Conservation (phyloP, 2,888 invertebrate genomes). For the Strigamia crassipes region DNA sequence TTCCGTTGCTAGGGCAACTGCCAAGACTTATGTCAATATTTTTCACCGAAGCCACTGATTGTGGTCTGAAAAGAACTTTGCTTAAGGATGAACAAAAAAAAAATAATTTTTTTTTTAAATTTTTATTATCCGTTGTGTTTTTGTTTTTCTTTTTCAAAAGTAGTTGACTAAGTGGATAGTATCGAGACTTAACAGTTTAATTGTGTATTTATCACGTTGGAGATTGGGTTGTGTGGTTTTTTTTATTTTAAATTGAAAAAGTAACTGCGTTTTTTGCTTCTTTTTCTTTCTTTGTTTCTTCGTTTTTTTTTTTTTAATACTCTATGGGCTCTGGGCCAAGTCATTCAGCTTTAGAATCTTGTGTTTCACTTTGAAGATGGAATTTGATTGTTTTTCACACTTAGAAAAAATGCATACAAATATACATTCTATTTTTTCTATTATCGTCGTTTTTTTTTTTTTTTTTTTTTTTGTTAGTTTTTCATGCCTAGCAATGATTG, state of each 20-base stretch:
- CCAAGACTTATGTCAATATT: slow-evolving; percentile 36
- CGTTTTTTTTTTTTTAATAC: slow-evolving; percentile 22
- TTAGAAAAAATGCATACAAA: background rate
- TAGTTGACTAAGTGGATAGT: no score
- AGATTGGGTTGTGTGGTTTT: background rate
- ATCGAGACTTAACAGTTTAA: background rate
- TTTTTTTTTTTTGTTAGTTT: background rate
- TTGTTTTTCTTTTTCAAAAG: no score
- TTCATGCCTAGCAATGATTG: no score
- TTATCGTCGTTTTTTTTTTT: background rate
- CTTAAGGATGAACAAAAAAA: background rate
- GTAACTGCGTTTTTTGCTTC: background rate
- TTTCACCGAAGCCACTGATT: slow-evolving; percentile 29
- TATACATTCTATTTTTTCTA: background rate
- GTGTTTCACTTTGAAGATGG: slow-evolving; percentile 27
- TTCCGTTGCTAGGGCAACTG: slow-evolving; percentile 13
- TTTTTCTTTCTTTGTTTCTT: background rate
- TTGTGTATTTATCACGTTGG: background rate
- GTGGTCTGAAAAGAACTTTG: slow-evolving; percentile 19
- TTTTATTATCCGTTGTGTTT: background rate
- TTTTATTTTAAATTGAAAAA: background rate
- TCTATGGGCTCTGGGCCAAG: slow-evolving; percentile 10
- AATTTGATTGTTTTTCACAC: slow-evolving; percentile 40
- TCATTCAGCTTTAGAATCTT: slow-evolving; percentile 29
- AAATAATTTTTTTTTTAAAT: background rate